These are phyloP conservation scores for Stercorarius parasiticus DNA, from an alignment of 2,113 vertebrate species.

Conservation along the genomic window DNA sequence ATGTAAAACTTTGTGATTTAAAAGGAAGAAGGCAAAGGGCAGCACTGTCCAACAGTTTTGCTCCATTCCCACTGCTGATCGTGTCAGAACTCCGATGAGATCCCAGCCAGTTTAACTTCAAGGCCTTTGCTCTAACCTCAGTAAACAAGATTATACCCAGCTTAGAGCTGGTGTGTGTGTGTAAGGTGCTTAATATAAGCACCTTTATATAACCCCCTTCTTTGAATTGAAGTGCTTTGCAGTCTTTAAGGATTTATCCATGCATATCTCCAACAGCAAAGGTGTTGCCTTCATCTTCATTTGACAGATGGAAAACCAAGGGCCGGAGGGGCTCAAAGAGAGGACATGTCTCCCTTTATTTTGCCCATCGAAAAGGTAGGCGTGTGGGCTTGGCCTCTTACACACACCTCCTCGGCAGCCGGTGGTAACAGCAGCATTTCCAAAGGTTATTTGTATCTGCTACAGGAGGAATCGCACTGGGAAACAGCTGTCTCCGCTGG, in stretches of 20 bases:
- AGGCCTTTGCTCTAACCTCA: slow-evolving; percentile 37
- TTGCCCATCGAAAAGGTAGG: not conserved
- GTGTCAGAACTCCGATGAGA: not conserved
- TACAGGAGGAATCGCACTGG: not conserved
- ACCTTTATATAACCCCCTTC: slow-evolving; percentile 48
- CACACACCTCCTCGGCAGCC: not conserved
- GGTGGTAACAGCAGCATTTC: not conserved
- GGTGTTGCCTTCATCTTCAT: slow-evolving; percentile 7
- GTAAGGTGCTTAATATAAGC: slow-evolving; percentile 62
- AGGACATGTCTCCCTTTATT: not conserved
- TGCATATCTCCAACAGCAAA: not conserved
- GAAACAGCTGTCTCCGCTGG: not conserved
- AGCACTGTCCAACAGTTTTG: not conserved
- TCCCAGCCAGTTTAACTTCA: slow-evolving; percentile 23
- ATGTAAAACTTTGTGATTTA: not conserved
- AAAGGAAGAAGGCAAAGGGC: not conserved
- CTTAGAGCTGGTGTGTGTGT: slow-evolving; percentile 6
- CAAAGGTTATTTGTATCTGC: not conserved
- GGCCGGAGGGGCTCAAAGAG: not conserved
- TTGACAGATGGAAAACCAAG: not conserved
- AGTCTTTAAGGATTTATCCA: slow-evolving; percentile 10
- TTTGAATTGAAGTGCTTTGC: not conserved
- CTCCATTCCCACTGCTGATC: not conserved
- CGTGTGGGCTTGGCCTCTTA: not conserved
- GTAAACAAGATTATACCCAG: slow-evolving; percentile 52